Evolutionary conservation across 2,797 vertebrate species (phyloP).

Genomic region (Chaenodraco wilsoni): DNA sequence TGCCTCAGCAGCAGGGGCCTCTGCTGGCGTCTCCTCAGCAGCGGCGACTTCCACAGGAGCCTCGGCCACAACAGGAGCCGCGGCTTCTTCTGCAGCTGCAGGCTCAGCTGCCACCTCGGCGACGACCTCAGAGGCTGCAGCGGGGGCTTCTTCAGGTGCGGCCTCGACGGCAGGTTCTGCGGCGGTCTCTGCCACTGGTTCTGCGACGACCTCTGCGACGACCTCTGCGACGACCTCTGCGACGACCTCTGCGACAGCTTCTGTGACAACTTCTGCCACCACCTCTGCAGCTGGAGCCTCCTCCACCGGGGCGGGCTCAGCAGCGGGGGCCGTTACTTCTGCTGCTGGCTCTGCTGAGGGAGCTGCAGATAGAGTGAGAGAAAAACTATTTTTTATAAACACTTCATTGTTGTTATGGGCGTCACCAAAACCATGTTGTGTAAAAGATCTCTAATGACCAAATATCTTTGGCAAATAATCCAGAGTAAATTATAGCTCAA

Average conservation of each 20-base stretch:
- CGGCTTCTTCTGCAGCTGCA: conserved; percentile 36
- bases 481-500: too few relatives aligned
- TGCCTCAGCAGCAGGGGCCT: conserved; percentile 14
- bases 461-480: too few relatives aligned
- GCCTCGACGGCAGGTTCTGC: conserved; percentile 29
- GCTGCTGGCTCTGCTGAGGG: conserved; percentile 21
- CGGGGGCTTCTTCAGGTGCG: conserved; percentile 5
- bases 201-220: conserved; percentile 14
- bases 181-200: conserved; percentile 38
- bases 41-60: conserved; percentile 3
- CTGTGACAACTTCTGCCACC: neutral
- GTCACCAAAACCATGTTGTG: too few relatives aligned
- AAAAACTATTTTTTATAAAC: too few relatives aligned
- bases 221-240: neutral
- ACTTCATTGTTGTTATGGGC: too few relatives aligned
- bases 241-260: neutral
- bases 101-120: conserved; percentile 31
- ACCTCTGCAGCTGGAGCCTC: conserved; percentile 9
- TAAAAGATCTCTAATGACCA: too few relatives aligned
- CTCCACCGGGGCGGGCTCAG: conserved; percentile 42
- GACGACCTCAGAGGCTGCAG: neutral
- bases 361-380: conserved; percentile 9
- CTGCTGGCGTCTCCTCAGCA: neutral
- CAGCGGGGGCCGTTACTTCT: conserved; percentile 28
- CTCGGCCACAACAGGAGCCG: conserved; percentile 20